Evolutionary conservation across 2,113 vertebrate genomes (phyloP).

Genomic region (Camarhynchus parvulus): DNA sequence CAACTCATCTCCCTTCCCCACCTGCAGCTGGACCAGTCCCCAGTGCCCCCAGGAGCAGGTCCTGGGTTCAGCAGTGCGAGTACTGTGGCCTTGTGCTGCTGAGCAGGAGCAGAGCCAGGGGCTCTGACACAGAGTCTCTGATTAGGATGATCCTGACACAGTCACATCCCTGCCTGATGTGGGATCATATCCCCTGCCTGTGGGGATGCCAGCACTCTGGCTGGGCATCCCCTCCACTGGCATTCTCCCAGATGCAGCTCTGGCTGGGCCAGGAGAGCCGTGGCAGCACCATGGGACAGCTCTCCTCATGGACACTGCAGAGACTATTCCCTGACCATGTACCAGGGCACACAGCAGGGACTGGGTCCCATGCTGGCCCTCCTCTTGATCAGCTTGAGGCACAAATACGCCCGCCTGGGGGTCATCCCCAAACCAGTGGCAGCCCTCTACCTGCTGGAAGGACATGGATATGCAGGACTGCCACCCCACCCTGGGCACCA

Average conservation of each 20-base stretch:
- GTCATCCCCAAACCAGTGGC: background rate
- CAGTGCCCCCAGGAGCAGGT: background rate
- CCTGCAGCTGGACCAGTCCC: background rate
- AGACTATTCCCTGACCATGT: background rate
- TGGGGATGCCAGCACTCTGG: no score
- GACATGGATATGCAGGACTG: background rate
- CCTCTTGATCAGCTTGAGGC: background rate
- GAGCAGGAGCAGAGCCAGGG: background rate
- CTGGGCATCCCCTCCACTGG: background rate
- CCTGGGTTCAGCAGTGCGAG: background rate
- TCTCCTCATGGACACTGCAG: background rate
- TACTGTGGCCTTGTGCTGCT: background rate
- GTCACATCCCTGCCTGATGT: background rate
- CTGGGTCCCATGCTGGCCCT: no score
- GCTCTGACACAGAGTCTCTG: background rate
- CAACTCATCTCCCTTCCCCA: background rate
- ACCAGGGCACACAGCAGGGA: background rate
- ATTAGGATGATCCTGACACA: background rate
- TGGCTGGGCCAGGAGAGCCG: background rate
- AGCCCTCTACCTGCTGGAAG: background rate
- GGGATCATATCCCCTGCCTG: no score
- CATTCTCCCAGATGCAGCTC: background rate
- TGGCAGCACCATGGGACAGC: background rate
- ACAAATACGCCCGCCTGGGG: fast-evolving
- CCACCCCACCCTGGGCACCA: background rate